Percentiles rank a stretch among this genome's conserved stretches.
Conservation (phyloP, 2,888 invertebrate genomes). For the Amphipyra berbera region DNA sequence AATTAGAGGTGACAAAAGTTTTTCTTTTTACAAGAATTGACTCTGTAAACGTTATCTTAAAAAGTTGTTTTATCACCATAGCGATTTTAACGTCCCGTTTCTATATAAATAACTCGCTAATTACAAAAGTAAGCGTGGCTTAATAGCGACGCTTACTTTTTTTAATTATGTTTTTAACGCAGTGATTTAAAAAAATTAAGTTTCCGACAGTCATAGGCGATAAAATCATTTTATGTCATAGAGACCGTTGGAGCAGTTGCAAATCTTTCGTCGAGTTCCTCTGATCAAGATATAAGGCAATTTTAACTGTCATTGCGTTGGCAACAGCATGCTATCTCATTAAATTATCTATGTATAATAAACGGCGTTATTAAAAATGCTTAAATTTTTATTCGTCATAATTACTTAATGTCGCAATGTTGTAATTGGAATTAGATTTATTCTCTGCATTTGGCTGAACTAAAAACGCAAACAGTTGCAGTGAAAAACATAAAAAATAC, state of each 20-base stretch:
- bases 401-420: not conserved
- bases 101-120: constrained; percentile 26
- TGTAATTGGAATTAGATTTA: not conserved
- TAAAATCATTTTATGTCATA: constrained; percentile 5
- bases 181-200: constrained; percentile 6
- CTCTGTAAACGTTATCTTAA: constrained; percentile 30
- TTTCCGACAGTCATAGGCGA: constrained; percentile 2
- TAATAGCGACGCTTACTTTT: too few species aligned
- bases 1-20: constrained; percentile 21
- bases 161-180: constrained; percentile 17
- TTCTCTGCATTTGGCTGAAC: too few species aligned
- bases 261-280: constrained; percentile 34
- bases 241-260: constrained; percentile 18
- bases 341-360: constrained; percentile 22
- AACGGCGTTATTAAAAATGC: constrained; percentile 11
- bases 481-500: too few species aligned
- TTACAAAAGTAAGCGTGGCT: constrained; percentile 18
- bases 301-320: constrained; percentile 27
- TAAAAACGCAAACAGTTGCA: too few species aligned
- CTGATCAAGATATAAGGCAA: constrained; percentile 20
- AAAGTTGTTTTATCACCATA: constrained; percentile 13
- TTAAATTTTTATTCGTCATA: not conserved
- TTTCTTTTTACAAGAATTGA: constrained; percentile 9
- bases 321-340: constrained; percentile 19
- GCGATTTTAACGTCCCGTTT: constrained; percentile 16